Percentiles rank a stretch among this genome's conserved stretches.
These are phyloP conservation scores for Turnix velox DNA, from an alignment of 2,113 vertebrate species.

Conservation along the genomic window DNA sequence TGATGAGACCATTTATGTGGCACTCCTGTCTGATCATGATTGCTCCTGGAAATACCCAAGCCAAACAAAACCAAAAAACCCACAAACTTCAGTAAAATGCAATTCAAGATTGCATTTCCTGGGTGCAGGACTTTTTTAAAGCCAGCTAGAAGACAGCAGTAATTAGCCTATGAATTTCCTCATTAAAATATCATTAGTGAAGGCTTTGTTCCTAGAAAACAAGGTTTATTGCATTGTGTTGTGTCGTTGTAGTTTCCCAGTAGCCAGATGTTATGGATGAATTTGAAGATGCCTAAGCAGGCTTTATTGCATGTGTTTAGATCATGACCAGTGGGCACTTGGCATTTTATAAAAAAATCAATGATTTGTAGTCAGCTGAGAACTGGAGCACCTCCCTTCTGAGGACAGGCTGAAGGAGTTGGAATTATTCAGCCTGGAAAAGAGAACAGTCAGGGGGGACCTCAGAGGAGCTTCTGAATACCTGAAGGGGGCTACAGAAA, in stretches of 20 bases:
- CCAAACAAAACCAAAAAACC: neutral
- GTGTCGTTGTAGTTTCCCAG: constrained; percentile 30
- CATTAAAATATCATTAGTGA: constrained; percentile 74
- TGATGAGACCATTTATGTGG: neutral
- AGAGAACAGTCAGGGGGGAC: no score
- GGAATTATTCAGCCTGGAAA: no score
- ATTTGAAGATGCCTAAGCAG: neutral
- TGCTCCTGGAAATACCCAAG: neutral
- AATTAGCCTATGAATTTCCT: constrained; percentile 70
- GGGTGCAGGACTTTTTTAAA: constrained; percentile 23
- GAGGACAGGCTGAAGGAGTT: no score
- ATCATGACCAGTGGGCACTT: neutral
- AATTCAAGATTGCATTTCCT: constrained; percentile 3
- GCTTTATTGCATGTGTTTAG: neutral
- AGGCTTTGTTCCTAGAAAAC: constrained; percentile 63
- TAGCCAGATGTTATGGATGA: constrained; percentile 22
- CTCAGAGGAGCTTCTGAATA: no score
- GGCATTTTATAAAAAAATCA: no score
- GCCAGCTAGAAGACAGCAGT: constrained; percentile 37
- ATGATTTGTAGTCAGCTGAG: no score
- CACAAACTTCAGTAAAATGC: neutral
- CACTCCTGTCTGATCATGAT: neutral
- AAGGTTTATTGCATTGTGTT: constrained; percentile 39
- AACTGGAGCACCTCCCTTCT: no score
- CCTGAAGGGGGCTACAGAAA: no score